Percentiles rank a stretch among this genome's conserved stretches.
phyloP scores from a whole-genome alignment of 2,888 invertebrate species.

The Lithosia quadra region DNA sequence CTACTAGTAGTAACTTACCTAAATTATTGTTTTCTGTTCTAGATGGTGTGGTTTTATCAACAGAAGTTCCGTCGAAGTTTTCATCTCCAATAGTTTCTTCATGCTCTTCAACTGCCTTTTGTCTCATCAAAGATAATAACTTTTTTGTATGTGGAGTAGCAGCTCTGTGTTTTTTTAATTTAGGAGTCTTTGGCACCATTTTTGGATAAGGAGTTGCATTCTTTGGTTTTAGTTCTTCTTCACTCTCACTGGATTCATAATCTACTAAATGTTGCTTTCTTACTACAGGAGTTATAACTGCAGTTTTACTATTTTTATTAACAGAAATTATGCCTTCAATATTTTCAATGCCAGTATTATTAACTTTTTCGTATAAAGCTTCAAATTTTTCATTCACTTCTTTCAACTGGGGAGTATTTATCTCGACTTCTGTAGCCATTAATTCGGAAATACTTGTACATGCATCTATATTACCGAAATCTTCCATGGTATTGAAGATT shows the following conservation, averaged over 20 bases:
- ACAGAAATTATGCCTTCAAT: slow-evolving; percentile 71
- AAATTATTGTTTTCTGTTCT: slow-evolving; percentile 55
- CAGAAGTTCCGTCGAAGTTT: slow-evolving; percentile 53
- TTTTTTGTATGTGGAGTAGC: slow-evolving; percentile 79
- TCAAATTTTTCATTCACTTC: slow-evolving; percentile 74
- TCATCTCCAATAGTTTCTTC: slow-evolving; percentile 63
- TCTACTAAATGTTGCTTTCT: slow-evolving; percentile 75
- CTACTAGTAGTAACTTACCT: slow-evolving; percentile 55
- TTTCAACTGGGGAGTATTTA: slow-evolving; percentile 27
- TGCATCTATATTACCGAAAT: slow-evolving; percentile 69
- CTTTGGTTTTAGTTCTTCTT: slow-evolving; percentile 50
- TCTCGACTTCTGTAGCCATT: slow-evolving; percentile 46
- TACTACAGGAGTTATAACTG: slow-evolving; percentile 77
- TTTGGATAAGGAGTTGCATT: slow-evolving; percentile 64
- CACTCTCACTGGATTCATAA: slow-evolving; percentile 77
- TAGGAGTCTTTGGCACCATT: slow-evolving; percentile 69
- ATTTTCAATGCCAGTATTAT: slow-evolving; percentile 60
- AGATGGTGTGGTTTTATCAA: slow-evolving; percentile 63
- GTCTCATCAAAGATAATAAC: slow-evolving; percentile 64
- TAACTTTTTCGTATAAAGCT: slow-evolving; percentile 70
- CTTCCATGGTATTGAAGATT: slow-evolving; percentile 73
- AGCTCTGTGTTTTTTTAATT: slow-evolving; percentile 62
- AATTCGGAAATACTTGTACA: slow-evolving; percentile 78
- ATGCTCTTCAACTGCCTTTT: slow-evolving; percentile 68
- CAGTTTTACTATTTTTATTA: slow-evolving; percentile 73